Evolutionary conservation across 2,113 vertebrate genomes (phyloP), one percentile per base, ranked within the genome.

Genomic region (zebrafish (Danio rerio)): DNA sequence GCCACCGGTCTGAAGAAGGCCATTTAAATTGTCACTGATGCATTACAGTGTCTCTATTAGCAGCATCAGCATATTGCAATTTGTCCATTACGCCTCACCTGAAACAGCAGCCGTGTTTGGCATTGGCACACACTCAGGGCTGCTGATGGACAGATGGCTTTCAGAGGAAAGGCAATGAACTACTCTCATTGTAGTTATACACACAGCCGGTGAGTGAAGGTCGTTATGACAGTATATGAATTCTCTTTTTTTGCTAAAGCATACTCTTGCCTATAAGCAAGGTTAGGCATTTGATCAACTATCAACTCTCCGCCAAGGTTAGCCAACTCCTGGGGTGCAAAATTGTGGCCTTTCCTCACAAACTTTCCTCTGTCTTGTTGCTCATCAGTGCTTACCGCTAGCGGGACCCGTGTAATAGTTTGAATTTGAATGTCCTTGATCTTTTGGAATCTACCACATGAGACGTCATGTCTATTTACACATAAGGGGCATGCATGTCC

Each of bases 141-240:
- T 52, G 47, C 21, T 50, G 47, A 65, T 65, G 76, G 61, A 52
- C 59, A 52, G 47, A 78, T 65, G 61, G 40, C 11, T 77, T 49
- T 75, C 72, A 45, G 40, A 77, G 72, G 40, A 75, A 16, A 77
- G 9, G 6, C 61, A 65, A 16, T 65, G 9, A 78, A 53, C 59
- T 52, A 16, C 18, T 49, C 12, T 75, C 55, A 45, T 11, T 59
- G 55, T 78, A 8, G 58, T 16, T 62, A 47, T 62, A 9, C 18
- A 63, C 45, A 62, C 56, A 42, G 76, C 12, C 20, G 31, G 6
- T 42, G 9, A 40, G 21, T 15, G 15, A 42, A 61, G 18, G 2
- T 15, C 0, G 2, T 42, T 56, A 31, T 58, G 16, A n/a, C 9
- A 3, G 16, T 43, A 12, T 45, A 7, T 58, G 10, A 45, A 58